Percentiles rank a stretch among this genome's conserved stretches.
phyloP scores from a whole-genome alignment of 2,113 vertebrate genomes.

The Hystrix brachyura region DNA sequence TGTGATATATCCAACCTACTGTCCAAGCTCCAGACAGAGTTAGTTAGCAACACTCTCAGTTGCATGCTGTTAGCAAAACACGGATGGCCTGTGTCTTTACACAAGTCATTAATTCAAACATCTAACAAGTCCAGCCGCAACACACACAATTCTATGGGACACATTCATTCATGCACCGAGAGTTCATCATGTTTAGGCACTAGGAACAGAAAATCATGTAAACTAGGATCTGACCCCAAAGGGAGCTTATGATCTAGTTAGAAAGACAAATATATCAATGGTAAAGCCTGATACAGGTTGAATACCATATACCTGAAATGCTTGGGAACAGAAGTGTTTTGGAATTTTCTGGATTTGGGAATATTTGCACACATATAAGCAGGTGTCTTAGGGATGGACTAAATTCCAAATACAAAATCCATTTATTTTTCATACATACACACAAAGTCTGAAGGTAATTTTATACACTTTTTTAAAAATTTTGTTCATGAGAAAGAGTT shows the following conservation, averaged over 20 bases:
- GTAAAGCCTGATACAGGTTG: not conserved
- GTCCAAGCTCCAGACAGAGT: not conserved
- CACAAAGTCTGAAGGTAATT: not conserved
- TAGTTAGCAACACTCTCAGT: not conserved
- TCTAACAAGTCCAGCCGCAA: not conserved
- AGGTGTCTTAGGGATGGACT: not conserved
- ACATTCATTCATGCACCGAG: not conserved
- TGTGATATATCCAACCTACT: not conserved
- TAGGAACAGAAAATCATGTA: not conserved
- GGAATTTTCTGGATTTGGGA: not conserved
- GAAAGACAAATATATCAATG: not conserved
- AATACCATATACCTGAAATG: not conserved
- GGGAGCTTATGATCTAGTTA: not conserved
- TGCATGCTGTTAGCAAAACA: not conserved
- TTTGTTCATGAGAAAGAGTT: not conserved
- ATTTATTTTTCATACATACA: not conserved
- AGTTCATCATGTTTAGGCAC: not conserved
- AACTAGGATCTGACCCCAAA: not conserved
- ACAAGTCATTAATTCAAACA: not conserved
- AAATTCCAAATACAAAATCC: not conserved
- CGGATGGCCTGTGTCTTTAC: not conserved
- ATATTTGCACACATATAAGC: not conserved
- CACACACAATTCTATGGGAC: not conserved
- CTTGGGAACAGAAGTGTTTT: not conserved
- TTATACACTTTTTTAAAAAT: not conserved